phyloP scores from a whole-genome alignment of 2,888 invertebrate species.

The Nomada flava region DNA sequence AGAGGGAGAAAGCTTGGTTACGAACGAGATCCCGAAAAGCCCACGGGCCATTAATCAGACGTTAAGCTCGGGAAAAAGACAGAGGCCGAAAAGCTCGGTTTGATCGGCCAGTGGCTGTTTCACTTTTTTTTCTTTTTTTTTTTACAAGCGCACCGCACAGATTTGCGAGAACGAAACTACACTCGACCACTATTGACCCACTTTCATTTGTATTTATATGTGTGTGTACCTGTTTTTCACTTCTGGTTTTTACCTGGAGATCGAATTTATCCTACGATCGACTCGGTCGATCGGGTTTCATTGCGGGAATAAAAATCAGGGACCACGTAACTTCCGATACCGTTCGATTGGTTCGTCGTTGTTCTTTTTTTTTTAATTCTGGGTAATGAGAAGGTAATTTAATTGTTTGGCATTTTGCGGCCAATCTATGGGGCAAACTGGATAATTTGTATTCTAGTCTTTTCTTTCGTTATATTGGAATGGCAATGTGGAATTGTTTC shows the following conservation, averaged over 20 bases:
- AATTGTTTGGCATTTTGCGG: background rate
- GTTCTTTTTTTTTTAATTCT: background rate
- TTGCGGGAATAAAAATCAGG: constrained; percentile 15
- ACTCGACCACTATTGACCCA: constrained; percentile 49
- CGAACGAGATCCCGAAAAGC: constrained; percentile 27
- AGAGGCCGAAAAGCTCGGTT: constrained; percentile 46
- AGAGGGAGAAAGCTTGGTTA: constrained; percentile 6
- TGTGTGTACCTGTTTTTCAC: background rate
- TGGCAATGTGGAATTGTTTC: too few relatives aligned
- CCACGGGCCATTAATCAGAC: constrained; percentile 55
- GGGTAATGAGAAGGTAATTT: background rate
- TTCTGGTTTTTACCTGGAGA: constrained; percentile 26
- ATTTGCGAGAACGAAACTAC: constrained; percentile 41
- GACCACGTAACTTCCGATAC: background rate
- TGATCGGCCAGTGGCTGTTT: constrained; percentile 38
- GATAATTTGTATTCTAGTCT: too few relatives aligned
- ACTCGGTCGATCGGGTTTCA: constrained; percentile 41
- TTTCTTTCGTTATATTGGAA: too few relatives aligned
- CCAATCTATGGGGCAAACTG: too few relatives aligned
- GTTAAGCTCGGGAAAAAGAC: constrained; percentile 51
- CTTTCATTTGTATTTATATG: constrained; percentile 13
- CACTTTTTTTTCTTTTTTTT: background rate
- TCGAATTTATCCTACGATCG: constrained; percentile 34
- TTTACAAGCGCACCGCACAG: constrained; percentile 42
- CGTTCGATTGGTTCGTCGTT: background rate